Evolutionary conservation across 2,113 vertebrate species (phyloP).

Genomic region (Gallinago paraguaiae): DNA sequence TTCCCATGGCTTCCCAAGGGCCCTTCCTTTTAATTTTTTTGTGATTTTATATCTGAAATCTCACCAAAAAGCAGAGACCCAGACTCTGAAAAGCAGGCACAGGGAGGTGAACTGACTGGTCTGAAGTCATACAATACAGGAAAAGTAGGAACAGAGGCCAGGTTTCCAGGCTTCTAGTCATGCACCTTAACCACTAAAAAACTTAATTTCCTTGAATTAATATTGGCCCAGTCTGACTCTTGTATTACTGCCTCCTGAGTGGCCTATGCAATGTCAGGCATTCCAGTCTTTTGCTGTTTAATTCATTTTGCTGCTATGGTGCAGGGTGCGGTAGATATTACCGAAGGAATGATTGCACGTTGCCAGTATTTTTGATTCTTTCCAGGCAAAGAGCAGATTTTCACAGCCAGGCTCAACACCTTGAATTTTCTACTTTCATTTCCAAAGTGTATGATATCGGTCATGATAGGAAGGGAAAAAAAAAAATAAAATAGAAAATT

Average conservation of each 20-base stretch:
- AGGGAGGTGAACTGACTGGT: not conserved
- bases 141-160: slow-evolving; percentile 4
- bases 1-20: not conserved
- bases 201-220: slow-evolving; percentile 44
- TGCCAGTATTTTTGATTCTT: slow-evolving; percentile 51
- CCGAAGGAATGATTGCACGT: slow-evolving; percentile 5
- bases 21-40: not conserved
- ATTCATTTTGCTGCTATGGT: slow-evolving; percentile 34
- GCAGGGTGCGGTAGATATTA: slow-evolving; percentile 19
- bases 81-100: not conserved
- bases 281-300: slow-evolving; percentile 37
- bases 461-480: slow-evolving; percentile 30
- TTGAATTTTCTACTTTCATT: slow-evolving; percentile 32
- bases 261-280: slow-evolving; percentile 19
- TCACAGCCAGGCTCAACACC: slow-evolving; percentile 42
- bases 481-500: not conserved
- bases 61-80: not conserved
- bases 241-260: not conserved
- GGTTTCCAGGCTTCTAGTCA: not conserved
- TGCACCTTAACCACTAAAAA: not conserved
- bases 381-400: slow-evolving; percentile 41
- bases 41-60: not conserved
- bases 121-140: not conserved
- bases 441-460: not conserved
- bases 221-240: not conserved